Evolutionary conservation across 2,797 vertebrate genomes (phyloP).

Genomic region (Alexandromys oeconomus): DNA sequence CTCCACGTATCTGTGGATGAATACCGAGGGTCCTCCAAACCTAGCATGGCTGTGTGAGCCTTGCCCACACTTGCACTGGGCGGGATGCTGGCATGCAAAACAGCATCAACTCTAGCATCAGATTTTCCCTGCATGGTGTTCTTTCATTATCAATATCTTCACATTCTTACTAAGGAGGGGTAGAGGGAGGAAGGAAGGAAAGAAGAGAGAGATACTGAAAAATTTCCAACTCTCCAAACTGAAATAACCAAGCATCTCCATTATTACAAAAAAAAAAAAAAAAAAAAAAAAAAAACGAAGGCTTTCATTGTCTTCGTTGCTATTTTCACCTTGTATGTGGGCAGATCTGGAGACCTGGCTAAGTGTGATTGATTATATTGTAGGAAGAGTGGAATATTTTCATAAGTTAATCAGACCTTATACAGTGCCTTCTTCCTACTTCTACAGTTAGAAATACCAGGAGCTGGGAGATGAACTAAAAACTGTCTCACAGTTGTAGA

Average conservation of each 20-base stretch:
- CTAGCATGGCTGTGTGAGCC: too few species aligned
- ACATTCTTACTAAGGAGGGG: not conserved
- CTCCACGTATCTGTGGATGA: not conserved
- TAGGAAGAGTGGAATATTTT: not conserved
- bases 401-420: not conserved
- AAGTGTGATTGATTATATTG: not conserved
- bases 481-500: not conserved
- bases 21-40: not conserved
- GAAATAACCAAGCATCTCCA: not conserved
- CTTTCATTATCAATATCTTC: not conserved
- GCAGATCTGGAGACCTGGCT: not conserved
- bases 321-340: not conserved
- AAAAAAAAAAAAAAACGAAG: not conserved
- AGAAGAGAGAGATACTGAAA: not conserved
- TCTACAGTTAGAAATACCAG: not conserved
- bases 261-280: not conserved
- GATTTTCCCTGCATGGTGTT: not conserved
- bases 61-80: too few species aligned
- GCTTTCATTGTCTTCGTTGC: not conserved
- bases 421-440: not conserved
- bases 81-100: too few species aligned
- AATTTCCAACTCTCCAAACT: not conserved
- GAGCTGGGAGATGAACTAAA: not conserved
- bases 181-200: too few species aligned
- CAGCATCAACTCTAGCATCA: accelerated